Evolutionary conservation across 2,888 invertebrate species (phyloP).

Genomic region (Dastarcus helophoroides): DNA sequence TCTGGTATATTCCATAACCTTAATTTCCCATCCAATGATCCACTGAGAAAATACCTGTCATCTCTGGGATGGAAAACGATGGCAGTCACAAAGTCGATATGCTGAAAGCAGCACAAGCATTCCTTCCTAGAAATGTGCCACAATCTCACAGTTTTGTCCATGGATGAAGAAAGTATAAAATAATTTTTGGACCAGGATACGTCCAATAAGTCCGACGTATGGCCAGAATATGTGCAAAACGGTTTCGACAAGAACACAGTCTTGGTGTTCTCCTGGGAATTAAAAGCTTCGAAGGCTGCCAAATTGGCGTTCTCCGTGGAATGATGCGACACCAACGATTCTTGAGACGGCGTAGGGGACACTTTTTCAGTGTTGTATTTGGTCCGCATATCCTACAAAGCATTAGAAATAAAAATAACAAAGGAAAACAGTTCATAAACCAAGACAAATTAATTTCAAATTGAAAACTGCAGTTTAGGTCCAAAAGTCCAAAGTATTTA

Average conservation of each 20-base stretch:
- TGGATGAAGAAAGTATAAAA: slow-evolving; percentile 93
- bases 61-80: slow-evolving; percentile 96
- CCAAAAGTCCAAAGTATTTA: too few species aligned
- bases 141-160: slow-evolving; percentile 94
- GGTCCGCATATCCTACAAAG: slow-evolving; percentile 76
- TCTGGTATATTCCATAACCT: slow-evolving; percentile 99
- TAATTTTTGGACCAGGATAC: slow-evolving; percentile 99
- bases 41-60: slow-evolving; percentile 87
- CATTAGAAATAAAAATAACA: slow-evolving; percentile 4
- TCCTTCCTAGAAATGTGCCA: slow-evolving; percentile 98
- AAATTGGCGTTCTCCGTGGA: slow-evolving; percentile 48
- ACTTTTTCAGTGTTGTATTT: slow-evolving; percentile 87
- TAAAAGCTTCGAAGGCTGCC: slow-evolving; percentile 46
- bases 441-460: too few species aligned
- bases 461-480: too few species aligned
- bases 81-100: slow-evolving; percentile 97
- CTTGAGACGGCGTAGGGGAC: slow-evolving; percentile 87
- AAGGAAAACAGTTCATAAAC: not conserved
- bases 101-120: slow-evolving; percentile 97
- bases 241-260: slow-evolving; percentile 79
- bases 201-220: slow-evolving; percentile 92
- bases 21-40: slow-evolving; percentile 94
- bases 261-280: slow-evolving; percentile 47
- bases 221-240: slow-evolving; percentile 87
- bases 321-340: slow-evolving; percentile 73